A percentile compares a stretch with the other conserved stretches of the same genome.
Evolutionary conservation across 2,113 vertebrate species (phyloP).

Genomic region (Neomonachus schauinslandi): DNA sequence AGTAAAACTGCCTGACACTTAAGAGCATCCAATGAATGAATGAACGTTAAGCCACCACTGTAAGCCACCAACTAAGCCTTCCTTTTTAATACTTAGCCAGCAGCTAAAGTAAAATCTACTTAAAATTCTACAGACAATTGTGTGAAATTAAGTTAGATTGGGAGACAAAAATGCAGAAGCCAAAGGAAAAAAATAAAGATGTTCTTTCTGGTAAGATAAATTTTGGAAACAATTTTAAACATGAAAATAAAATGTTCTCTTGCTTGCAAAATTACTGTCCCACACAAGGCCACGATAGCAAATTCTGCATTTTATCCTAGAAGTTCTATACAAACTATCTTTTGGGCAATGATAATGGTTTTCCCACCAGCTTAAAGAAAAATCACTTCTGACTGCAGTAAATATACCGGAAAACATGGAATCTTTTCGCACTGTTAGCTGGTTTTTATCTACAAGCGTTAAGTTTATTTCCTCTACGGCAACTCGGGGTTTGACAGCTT

Average conservation of each 20-base stretch:
- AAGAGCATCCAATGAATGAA: not conserved
- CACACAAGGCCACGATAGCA: not conserved
- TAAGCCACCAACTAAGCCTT: not conserved
- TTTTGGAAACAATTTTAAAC: not conserved
- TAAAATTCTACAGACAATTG: not conserved
- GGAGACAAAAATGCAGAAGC: not conserved
- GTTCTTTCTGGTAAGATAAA: not conserved
- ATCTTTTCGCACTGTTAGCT: not conserved
- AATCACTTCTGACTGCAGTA: not conserved
- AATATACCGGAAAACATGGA: not conserved
- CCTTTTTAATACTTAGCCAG: not conserved
- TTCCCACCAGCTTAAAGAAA: not conserved
- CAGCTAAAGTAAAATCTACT: not conserved
- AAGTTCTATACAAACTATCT: not conserved
- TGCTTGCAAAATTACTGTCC: not conserved
- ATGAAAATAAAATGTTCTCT: not conserved
- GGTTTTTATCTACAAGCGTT: not conserved
- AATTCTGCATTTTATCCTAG: not conserved
- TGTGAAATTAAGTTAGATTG: not conserved
- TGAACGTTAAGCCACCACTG: not conserved
- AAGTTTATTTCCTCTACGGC: not conserved
- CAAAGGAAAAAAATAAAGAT: not conserved
- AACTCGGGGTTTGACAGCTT: slow-evolving; percentile 54
- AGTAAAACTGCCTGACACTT: not conserved
- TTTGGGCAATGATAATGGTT: not conserved